Evolutionary conservation across 2,797 vertebrate species (phyloP).

Genomic region (Anguilla obscura): DNA sequence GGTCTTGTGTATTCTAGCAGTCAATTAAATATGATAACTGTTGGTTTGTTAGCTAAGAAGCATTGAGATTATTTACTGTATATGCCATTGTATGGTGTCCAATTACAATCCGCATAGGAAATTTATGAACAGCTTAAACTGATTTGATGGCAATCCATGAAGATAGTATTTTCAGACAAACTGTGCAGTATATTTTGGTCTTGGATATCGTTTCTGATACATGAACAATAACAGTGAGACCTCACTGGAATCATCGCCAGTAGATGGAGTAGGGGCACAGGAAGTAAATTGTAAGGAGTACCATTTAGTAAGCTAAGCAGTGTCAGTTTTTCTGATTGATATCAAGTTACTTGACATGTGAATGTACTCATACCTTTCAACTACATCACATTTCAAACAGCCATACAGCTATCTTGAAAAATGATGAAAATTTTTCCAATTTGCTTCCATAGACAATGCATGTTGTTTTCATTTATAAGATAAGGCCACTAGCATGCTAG

Average conservation of each 20-base stretch:
- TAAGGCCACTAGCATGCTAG: no score
- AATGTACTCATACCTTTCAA: no score
- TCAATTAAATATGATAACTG: constrained; percentile 36
- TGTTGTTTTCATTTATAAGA: no score
- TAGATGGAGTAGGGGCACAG: no score
- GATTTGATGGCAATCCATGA: neutral
- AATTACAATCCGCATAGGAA: neutral
- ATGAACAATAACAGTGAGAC: neutral
- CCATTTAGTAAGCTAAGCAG: no score
- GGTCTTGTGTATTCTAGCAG: constrained; percentile 24
- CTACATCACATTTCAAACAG: no score
- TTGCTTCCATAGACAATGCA: no score
- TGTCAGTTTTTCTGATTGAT: no score
- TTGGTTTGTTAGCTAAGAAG: neutral
- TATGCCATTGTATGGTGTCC: neutral
- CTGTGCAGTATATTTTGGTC: neutral
- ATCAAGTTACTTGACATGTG: no score
- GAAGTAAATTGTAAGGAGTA: no score
- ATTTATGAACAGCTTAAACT: neutral
- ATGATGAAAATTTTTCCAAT: no score
- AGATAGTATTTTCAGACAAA: constrained; percentile 11
- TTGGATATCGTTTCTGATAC: neutral
- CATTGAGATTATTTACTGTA: neutral
- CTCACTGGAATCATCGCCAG: neutral
- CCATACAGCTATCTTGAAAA: no score